Conservation (phyloP, 2,888 invertebrate species). For the Trilocha varians region DNA sequence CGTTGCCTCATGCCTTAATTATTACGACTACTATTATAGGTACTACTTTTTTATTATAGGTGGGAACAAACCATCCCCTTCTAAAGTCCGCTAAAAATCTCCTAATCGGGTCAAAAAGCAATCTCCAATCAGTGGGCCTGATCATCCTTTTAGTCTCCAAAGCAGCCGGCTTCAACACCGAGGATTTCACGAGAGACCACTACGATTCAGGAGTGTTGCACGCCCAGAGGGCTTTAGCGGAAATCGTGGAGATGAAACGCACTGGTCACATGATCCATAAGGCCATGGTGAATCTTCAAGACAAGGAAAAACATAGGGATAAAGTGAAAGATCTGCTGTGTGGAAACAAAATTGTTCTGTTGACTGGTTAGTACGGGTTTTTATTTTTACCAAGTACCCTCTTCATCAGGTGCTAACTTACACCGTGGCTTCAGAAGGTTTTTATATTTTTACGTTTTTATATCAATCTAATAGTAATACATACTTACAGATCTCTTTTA, state of each 20-base stretch:
- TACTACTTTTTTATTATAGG: constrained; percentile 24
- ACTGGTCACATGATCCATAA: constrained; percentile 62
- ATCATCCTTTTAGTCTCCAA: constrained; percentile 54
- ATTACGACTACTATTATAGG: neutral
- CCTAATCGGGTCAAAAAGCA: constrained; percentile 58
- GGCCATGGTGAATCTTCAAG: constrained; percentile 55
- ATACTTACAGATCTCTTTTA: no score
- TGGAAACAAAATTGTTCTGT: constrained; percentile 57
- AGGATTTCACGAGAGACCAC: constrained; percentile 32
- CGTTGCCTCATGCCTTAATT: no score
- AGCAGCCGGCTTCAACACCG: constrained; percentile 44
- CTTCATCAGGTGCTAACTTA: no score
- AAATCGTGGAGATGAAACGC: constrained; percentile 66
- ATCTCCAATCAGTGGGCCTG: constrained; percentile 57
- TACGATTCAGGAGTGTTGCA: constrained; percentile 55
- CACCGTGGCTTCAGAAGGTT: no score
- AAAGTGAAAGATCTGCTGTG: constrained; percentile 53
- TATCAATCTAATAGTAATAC: no score
- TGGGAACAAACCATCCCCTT: constrained; percentile 58
- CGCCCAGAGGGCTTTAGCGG: constrained; percentile 62
- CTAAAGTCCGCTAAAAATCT: constrained; percentile 59
- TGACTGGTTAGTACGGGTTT: constrained; percentile 57
- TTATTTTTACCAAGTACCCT: no score
- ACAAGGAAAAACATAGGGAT: constrained; percentile 37
- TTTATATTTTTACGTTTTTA: no score